Evolutionary conservation across 2,113 vertebrate species (phyloP).

Genomic region (Desmodus rotundus): DNA sequence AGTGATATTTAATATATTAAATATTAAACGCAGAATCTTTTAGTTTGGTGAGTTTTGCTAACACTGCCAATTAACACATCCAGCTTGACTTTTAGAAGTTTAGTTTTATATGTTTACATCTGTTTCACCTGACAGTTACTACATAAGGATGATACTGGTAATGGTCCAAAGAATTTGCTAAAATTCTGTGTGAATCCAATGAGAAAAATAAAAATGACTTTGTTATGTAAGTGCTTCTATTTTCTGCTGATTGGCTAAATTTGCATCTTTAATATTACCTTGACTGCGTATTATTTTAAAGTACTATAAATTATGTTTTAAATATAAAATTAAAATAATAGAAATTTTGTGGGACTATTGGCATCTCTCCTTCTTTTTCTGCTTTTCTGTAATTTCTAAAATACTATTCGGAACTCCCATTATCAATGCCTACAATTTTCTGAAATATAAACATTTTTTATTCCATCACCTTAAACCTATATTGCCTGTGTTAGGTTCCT

Average conservation of each 20-base stretch:
- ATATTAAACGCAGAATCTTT: constrained; percentile 51
- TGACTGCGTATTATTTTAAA: neutral
- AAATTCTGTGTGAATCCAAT: neutral
- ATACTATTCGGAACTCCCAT: neutral
- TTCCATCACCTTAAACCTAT: neutral
- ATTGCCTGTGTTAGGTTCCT: neutral
- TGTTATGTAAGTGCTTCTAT: neutral
- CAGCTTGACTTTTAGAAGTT: constrained; percentile 46
- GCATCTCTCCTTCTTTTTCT: neutral
- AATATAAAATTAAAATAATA: neutral
- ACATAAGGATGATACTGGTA: neutral
- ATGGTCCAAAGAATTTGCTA: neutral
- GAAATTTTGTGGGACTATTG: neutral
- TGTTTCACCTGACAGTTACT: constrained; percentile 8
- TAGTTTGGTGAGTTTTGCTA: constrained; percentile 41
- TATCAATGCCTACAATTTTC: neutral
- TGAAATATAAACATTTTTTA: neutral
- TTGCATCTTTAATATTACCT: neutral
- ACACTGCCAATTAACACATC: constrained; percentile 31
- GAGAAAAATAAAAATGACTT: neutral
- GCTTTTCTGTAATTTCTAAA: constrained; percentile 32
- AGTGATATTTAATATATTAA: constrained; percentile 42
- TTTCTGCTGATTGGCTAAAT: neutral
- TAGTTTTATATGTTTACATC: constrained; percentile 40
- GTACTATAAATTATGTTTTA: neutral